Evolutionary conservation across 30 jellyfish, hydroid and myxozoan genomes (phyloP).

Genomic region (Rhopilema esculentum): DNA sequence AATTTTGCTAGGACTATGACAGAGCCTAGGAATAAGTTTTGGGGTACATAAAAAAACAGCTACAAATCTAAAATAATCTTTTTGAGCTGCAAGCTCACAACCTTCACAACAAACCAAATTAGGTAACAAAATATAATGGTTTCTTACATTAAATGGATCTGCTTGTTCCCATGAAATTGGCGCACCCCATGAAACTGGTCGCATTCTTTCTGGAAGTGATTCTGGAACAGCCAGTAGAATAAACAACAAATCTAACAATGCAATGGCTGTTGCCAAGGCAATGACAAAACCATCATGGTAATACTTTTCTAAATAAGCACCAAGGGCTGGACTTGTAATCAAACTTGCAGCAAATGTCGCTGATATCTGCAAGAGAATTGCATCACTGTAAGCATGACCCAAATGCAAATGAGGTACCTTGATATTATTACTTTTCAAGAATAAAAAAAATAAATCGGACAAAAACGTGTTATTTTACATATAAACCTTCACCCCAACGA

Average conservation of each 20-base stretch:
- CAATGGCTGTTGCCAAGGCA: constrained; percentile 95
- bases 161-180: constrained; percentile 99
- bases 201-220: constrained; percentile 97
- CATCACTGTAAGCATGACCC: constrained; percentile 3
- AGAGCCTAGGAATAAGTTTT: no score
- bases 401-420: no score
- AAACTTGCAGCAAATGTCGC: constrained; percentile 99
- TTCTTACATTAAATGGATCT: constrained; percentile 95
- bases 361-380: constrained; percentile 74
- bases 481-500: no score
- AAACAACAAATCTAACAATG: constrained; percentile 88
- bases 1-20: no score
- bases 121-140: no score
- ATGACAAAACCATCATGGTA: constrained; percentile 90
- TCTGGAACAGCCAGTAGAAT: constrained; percentile 96
- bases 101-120: no score
- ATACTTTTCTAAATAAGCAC: constrained; percentile 85
- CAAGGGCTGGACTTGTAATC: constrained; percentile 99
- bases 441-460: no score
- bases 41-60: no score
- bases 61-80: no score
- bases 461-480: no score
- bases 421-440: no score
- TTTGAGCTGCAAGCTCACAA: no score
- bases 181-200: constrained; percentile 99